phyloP scores from a whole-genome alignment of 2,113 vertebrate genomes.

The Laticauda colubrina region DNA sequence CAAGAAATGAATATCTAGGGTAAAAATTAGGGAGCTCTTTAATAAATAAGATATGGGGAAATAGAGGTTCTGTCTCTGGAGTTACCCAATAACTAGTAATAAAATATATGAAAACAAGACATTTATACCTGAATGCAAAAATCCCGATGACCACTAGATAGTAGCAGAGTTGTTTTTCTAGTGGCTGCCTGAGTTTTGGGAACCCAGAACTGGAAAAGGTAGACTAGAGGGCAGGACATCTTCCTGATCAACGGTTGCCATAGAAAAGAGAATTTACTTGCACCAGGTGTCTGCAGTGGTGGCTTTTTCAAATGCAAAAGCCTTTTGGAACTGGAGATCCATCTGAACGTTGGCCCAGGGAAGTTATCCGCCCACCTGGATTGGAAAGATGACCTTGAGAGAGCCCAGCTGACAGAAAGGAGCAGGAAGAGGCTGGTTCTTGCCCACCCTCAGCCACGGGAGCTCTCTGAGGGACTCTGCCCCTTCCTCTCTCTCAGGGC shows the following conservation, averaged over 20 bases:
- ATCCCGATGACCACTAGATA: not conserved
- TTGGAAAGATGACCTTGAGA: not conserved
- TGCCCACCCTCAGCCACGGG: not conserved
- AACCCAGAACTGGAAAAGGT: not conserved
- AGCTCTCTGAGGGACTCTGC: not conserved
- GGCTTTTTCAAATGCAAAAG: not conserved
- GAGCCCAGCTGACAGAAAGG: not conserved
- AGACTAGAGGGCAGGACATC: not conserved
- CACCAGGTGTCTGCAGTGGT: not conserved
- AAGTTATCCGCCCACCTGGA: not conserved
- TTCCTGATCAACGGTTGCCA: too few species aligned
- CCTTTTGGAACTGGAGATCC: not conserved
- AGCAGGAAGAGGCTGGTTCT: not conserved
- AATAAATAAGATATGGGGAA: not conserved
- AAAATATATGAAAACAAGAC: not conserved
- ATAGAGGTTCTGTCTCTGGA: not conserved
- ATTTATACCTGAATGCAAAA: not conserved
- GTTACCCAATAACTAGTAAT: not conserved
- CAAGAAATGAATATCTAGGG: not conserved
- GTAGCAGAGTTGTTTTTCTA: not conserved
- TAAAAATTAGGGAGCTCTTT: not conserved
- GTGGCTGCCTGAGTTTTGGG: not conserved
- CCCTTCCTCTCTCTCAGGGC: not conserved
- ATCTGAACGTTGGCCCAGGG: not conserved
- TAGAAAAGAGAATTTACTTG: not conserved